phyloP scores from a whole-genome alignment of 2,797 vertebrate species.

The Anguilla pacifica region DNA sequence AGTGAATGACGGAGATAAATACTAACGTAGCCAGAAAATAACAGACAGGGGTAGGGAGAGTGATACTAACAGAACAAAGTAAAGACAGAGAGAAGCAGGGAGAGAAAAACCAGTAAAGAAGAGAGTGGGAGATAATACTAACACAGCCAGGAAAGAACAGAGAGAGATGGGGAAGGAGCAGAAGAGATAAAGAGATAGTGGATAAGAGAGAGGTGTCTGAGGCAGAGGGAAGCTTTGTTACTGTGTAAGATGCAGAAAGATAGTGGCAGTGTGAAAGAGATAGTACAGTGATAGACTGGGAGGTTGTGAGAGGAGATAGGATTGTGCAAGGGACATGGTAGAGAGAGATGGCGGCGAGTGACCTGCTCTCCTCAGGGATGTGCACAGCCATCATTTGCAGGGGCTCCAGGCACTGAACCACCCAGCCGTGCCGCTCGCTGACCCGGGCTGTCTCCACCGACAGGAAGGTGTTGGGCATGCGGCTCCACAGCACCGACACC shows the following conservation, averaged over 20 bases:
- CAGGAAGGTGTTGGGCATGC: conserved; percentile 95
- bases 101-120: background rate
- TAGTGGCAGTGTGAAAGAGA: background rate
- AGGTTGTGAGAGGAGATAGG: background rate
- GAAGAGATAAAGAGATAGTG: background rate
- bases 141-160: background rate
- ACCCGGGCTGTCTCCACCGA: conserved; percentile 89
- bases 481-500: conserved; percentile 92
- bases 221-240: background rate
- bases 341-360: conserved; percentile 1
- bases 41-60: background rate
- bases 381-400: conserved; percentile 98
- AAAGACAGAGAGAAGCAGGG: background rate
- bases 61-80: background rate
- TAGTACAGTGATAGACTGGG: background rate
- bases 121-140: background rate
- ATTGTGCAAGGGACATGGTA: background rate
- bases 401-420: conserved; percentile 91
- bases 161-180: background rate
- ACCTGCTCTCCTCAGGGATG: conserved; percentile 98
- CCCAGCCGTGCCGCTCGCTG: conserved; percentile 95
- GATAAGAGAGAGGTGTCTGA: background rate
- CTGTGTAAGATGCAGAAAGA: background rate
- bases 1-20: background rate
- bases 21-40: background rate